A percentile compares a stretch with the other conserved stretches of the same genome.
phyloP scores from a whole-genome alignment of 2,797 vertebrate genomes.

The Pseudomugil gertrudae region DNA sequence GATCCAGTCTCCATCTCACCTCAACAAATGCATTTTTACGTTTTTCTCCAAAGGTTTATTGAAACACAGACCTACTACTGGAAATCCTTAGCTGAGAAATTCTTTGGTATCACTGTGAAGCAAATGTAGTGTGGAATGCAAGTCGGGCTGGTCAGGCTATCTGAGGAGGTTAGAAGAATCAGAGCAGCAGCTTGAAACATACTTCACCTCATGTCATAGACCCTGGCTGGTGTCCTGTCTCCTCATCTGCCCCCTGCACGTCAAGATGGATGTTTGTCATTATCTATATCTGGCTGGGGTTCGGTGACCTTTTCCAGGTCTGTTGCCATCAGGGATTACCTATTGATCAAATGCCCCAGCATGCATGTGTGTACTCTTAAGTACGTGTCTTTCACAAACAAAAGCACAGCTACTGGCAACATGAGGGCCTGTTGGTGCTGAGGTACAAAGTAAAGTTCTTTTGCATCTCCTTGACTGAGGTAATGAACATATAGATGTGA shows the following conservation, averaged over 20 bases:
- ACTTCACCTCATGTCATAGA: slow-evolving; percentile 43
- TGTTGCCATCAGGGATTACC: slow-evolving; percentile 55
- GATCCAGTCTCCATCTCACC: not conserved
- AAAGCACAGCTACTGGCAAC: slow-evolving; percentile 13
- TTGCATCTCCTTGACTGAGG: slow-evolving; percentile 57
- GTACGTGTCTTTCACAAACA: slow-evolving; percentile 3
- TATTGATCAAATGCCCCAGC: slow-evolving; percentile 65
- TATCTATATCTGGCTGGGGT: slow-evolving; percentile 58
- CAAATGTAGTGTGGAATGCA: slow-evolving; percentile 1
- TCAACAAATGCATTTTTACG: slow-evolving; percentile 2
- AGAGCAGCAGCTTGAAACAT: slow-evolving; percentile 29
- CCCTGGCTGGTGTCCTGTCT: slow-evolving; percentile 20
- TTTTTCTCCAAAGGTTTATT: not conserved
- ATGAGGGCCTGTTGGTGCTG: slow-evolving; percentile 10
- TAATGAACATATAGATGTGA: slow-evolving; percentile 46
- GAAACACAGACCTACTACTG: not conserved
- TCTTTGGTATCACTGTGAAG: slow-evolving; percentile 12
- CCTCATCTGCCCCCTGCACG: slow-evolving; percentile 33
- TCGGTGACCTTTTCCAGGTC: slow-evolving; percentile 67
- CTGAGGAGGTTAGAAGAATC: slow-evolving; percentile 28
- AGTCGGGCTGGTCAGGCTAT: not conserved
- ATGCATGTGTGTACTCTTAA: not conserved
- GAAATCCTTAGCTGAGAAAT: slow-evolving; percentile 15
- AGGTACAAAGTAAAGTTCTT: slow-evolving; percentile 22
- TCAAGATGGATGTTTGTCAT: slow-evolving; percentile 76